Conservation (phyloP, 2,888 invertebrate species). For the Rugalucina vietnamica region DNA sequence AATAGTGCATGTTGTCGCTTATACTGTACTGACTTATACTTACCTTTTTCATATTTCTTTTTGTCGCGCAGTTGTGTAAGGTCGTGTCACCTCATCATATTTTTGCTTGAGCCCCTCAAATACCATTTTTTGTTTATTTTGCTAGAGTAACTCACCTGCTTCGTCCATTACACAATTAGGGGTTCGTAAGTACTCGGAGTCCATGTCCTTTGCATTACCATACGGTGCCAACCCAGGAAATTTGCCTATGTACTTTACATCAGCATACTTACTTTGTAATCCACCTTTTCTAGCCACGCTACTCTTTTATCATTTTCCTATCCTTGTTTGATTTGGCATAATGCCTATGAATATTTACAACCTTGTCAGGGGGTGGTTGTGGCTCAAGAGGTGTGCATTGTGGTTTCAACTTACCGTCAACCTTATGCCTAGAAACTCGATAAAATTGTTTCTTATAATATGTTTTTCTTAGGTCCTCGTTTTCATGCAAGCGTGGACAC, state of each 20-base stretch:
- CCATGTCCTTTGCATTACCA: slow-evolving; percentile 8
- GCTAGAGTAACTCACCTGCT: neutral
- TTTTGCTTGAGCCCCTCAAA: neutral
- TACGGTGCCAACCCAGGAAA: slow-evolving; percentile 42
- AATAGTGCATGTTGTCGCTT: neutral
- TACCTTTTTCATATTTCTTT: neutral
- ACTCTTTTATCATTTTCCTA: slow-evolving; percentile 34
- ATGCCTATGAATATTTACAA: slow-evolving; percentile 20
- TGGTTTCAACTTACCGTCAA: neutral
- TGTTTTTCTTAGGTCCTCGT: slow-evolving; percentile 14
- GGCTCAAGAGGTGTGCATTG: slow-evolving; percentile 28
- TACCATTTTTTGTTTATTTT: slow-evolving; percentile 1
- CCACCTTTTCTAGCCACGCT: slow-evolving; percentile 37
- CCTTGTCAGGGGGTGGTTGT: slow-evolving; percentile 21
- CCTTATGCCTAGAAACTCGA: neutral
- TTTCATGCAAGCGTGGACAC: neutral
- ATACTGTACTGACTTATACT: neutral
- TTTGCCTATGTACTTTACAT: slow-evolving; percentile 33
- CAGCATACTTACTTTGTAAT: neutral
- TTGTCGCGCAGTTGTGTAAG: neutral
- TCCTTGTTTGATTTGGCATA: slow-evolving; percentile 25
- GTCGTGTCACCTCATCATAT: slow-evolving; percentile 20
- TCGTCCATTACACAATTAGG: slow-evolving; percentile 28
- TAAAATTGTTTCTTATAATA: slow-evolving; percentile 8
- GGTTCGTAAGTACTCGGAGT: slow-evolving; percentile 15